Base-by-base conservation (phyloP, 92 coral and sea anemone genomes). In the Nematostella vectensis region DNA sequence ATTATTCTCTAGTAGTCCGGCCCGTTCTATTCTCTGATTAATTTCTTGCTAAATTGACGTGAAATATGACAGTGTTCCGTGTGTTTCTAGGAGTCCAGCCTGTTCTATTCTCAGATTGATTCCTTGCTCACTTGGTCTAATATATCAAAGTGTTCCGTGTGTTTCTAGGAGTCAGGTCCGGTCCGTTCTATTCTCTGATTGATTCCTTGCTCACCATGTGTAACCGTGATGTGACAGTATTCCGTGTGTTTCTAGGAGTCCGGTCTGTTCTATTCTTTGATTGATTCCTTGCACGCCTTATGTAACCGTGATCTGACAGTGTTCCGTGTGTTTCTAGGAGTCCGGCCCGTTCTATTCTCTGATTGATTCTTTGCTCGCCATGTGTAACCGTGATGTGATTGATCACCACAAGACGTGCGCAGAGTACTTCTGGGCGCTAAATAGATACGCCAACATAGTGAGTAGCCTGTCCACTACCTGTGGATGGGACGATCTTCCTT, bases 331-430 rank as follows among this genome's bases (percentile, higher is more conserved):
- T 12, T 31, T 49, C 13, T 54, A 83, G 94, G 83, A 55, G 29
- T 69, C 94, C 6, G 76, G 75, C 2, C 83, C 76, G n/a, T 72
- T 80, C 23, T 62, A 60, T 48, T 25, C 67, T 23, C 56, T 85
- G 43, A 48, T 85, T 6, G 95, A 85, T 25, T 29, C 71, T 1
- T 37, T 85, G 21, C 65, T 85, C n/a, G 65, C 70, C 17, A 85
- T 85, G 95, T 81, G 88, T 66, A 81, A 76, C 48, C 77, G 95
- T 1, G 95, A 85, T 47, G 95, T 81, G 18, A 81, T 85, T 13
- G 95, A 85, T 29, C 74, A 76, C 44, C 95, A 85, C 60, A 85
- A 85, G 58, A 75, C 77, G 27, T 81, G 95, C 48, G 67, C 83
- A 10, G 95, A 85, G 27, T 85, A 80, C 55, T 85, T 81, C 57